These are phyloP conservation scores for Mormoops blainvillei DNA, from an alignment of 2,113 vertebrate genomes.

Conservation along the genomic window DNA sequence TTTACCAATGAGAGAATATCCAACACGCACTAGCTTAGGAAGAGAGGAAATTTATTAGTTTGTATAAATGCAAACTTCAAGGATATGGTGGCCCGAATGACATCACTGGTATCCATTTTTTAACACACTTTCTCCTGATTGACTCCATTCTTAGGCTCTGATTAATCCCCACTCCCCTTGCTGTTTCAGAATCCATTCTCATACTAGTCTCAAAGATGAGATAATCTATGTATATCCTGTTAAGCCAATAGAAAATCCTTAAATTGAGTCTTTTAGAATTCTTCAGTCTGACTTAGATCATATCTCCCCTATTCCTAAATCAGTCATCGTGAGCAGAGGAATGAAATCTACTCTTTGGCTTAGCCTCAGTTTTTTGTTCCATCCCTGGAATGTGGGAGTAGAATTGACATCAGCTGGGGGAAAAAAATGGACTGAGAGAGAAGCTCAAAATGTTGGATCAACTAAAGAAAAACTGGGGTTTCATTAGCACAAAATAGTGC, in stretches of 20 bases:
- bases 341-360: background rate
- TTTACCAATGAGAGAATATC: background rate
- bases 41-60: background rate
- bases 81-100: background rate
- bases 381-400: background rate
- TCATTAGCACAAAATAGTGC: background rate
- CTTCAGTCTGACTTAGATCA: background rate
- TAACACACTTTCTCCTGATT: background rate
- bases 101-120: background rate
- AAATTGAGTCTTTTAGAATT: background rate
- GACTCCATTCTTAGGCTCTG: background rate
- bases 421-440: background rate
- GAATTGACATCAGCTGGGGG: background rate
- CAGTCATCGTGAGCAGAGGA: background rate
- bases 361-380: background rate
- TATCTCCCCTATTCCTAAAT: background rate
- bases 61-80: background rate
- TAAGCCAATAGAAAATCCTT: background rate
- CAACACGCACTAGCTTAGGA: background rate
- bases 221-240: background rate
- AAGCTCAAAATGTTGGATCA: background rate
- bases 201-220: background rate
- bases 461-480: background rate
- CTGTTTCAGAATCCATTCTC: background rate
- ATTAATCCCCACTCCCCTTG: background rate